Evolutionary conservation across 2,888 invertebrate genomes (phyloP), one percentile per base, ranked within the genome.

Genomic region (Pilophorus perplexus): DNA sequence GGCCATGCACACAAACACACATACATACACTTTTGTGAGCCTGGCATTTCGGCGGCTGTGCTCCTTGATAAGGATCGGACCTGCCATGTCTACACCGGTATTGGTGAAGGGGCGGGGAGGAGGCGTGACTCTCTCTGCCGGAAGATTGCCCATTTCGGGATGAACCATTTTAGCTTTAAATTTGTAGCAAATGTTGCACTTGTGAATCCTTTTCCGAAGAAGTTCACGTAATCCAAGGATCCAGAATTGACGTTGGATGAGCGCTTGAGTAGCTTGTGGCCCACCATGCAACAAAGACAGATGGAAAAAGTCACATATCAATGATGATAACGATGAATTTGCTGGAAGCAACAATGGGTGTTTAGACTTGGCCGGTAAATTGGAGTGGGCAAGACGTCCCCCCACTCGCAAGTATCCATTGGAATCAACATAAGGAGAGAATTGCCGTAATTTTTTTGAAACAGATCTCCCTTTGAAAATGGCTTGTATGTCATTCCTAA

Each of bases 31-130:
- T 22, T 57, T 57, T 6, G 20, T 8, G 4, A 14, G 22, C 3
- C 38, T 3, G 4, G 57, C 57, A 22, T 57, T 57, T 6, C 57
- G 57, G 5, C 57, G 33, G 14, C 3, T 33, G 20, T 20, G n/a
- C 12, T 57, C 38, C 40, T 57, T 57, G 12, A 57, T 37, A 3
- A 16, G 16, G 3, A 57, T 10, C 2, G 57, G 57, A 3, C 57
- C 57, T n/a, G 57, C 57, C 3, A 57, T 8, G 20, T 57, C 57
- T 4, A 57, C 57, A n/a, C 6, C 33, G 12, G 57, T 57, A n/a
- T 57, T 14, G 10, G 38, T 8, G 38, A 57, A 57, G 38, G 57
- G 16, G 2, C 57, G 3, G 3, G 20, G 10, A 8, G 14, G 38
- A 2, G 2, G 28, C 10, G 37, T 37, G 3, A 57, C 44, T 2